Evolutionary conservation across 2,888 invertebrate species (phyloP), one percentile per base, ranked within the genome.

Genomic region (Aporophyla nigra): DNA sequence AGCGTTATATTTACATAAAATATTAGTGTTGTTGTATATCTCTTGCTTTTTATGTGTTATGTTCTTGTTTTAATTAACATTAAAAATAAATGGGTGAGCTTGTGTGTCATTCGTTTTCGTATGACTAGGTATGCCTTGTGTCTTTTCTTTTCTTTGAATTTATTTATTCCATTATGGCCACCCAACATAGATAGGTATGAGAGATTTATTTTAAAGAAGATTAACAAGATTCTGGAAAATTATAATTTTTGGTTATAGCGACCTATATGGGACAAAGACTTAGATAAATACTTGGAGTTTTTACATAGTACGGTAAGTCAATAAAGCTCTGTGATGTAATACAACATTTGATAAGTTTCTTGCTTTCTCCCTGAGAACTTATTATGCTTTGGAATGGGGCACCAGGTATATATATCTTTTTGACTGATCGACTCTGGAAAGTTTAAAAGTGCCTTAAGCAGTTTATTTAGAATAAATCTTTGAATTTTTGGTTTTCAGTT

Each of bases 1-100:
- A 68, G 27, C 78, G 68, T 53, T 71, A 71, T 69, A 86, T 87
- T 87, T 82, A 85, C 83, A 88, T 87, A 88, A 83, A 75, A 83
- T 78, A 84, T 84, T 75, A 75, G 54, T 69, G 77, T 56, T 62
- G 21, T 58, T 71, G 49, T 77, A 71, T 74, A 59, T 62, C n/a
- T 72, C 21, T 58, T 16, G 46, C 74, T 67, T 76, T 80, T 70
- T 84, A 67, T 72, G 51, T 46, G 58, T 76, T 78, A 76, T 72
- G 40, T 73, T 78, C 53, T 62, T 61, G 71, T 74, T 80, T 78
- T 82, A 77, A 83, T 86, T 85, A 76, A 61, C 27, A 69, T 74
- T 80, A 69, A 14, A 24, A 24, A 75, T 79, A 43, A 72, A 68
- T 71, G 56, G 27, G 53, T 49, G 54, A 51, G 19, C 40, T 67